Conservation (phyloP, 2,797 vertebrate genomes). For the Bradypodion ventrale region DNA sequence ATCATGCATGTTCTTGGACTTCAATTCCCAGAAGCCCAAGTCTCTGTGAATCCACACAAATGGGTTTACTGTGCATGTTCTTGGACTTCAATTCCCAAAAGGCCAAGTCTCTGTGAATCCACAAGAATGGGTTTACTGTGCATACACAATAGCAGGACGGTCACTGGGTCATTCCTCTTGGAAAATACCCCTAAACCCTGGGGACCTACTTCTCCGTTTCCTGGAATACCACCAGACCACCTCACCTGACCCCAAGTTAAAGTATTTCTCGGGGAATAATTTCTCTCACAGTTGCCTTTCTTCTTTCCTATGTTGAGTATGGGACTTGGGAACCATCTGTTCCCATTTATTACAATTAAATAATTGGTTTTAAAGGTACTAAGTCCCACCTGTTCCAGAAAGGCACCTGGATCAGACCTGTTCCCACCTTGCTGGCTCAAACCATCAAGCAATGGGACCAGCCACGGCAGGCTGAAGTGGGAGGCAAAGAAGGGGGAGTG, state of each 20-base stretch:
- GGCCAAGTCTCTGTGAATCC: too few species aligned
- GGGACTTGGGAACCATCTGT: not conserved
- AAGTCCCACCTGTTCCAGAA: not conserved
- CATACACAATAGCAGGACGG: too few species aligned
- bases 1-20: too few species aligned
- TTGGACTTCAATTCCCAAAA: too few species aligned
- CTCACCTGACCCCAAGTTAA: too few species aligned
- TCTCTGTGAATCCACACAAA: too few species aligned
- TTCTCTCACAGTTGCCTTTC: not conserved
- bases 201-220: not conserved
- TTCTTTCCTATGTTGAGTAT: conserved; percentile 28
- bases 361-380: too few species aligned
- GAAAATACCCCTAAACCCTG: not conserved
- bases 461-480: not conserved
- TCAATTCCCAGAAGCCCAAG: too few species aligned
- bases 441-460: not conserved
- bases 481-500: too few species aligned
- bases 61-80: too few species aligned
- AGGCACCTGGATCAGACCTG: not conserved
- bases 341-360: not conserved
- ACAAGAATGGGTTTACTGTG: too few species aligned
- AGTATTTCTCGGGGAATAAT: not conserved
- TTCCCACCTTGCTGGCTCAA: not conserved
- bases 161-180: not conserved
- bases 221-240: not conserved